Base-by-base conservation (phyloP, 2,113 vertebrate genomes). In the Pollimyrus isidori region DNA sequence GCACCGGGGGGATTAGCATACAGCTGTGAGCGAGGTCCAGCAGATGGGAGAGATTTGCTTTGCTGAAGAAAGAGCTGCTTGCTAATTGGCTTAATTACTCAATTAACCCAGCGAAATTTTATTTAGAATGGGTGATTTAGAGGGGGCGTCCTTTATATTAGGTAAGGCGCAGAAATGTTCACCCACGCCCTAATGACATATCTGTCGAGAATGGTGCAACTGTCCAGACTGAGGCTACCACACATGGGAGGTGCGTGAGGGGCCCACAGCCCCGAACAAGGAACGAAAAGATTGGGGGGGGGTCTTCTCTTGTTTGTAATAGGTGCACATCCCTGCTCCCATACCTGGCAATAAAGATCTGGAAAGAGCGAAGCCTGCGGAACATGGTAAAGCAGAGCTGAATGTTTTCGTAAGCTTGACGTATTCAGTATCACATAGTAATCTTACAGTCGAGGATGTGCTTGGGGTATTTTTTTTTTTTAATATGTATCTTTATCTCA, bases 51-150 rank as follows among this genome's bases (percentile, higher is more conserved):
- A 80, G 73, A 80, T 80, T 80, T 80, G 73, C 73, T 80, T 80
- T 80, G 13, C 73, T 39, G 73, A 80, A 80, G 73, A 80, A 80
- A 80, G 73, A 80, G 73, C 30, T 80, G 73, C 73, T 80, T 80
- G 73, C 73, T 80, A 80, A 80, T 80, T 80, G 73, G 73, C 73
- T 80, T 80, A 80, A 80, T 80, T 80, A 80, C 73, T 80, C 73
- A 80, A 35, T 80, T 80, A 80, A 42, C 73, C 73, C 73, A 80
- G 35, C 3, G 35, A 42, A 80, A 80, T 80, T 80, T 80, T 80
- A 80, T 42, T 80, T 80, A 39, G 73, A 80, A 42, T 3, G 73
- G 73, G 35, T 80, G 73, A 39, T 80, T 80, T 80, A 80, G 15
- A 42, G 15, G 2, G 15, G 35, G 35, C 39, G 5, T 80, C 35